Evolutionary conservation across 2,888 invertebrate species (phyloP).

Genomic region (Agrochola circellaris): DNA sequence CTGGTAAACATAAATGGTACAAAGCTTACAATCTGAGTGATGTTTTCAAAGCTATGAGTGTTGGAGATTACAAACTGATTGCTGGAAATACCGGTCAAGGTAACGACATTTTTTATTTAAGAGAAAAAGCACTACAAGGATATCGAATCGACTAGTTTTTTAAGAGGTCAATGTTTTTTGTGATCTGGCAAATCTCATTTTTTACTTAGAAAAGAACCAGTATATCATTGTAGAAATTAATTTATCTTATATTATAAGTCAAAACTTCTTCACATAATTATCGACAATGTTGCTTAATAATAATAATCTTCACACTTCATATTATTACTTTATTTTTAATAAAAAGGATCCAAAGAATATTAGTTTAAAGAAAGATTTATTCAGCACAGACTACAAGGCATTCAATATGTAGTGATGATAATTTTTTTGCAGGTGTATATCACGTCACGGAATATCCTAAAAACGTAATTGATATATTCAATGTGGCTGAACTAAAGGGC

Average conservation of each 20-base stretch:
- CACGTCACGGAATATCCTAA: conserved; percentile 80
- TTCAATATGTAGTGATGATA: too few species aligned
- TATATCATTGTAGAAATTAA: background rate
- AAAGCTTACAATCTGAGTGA: conserved; percentile 86
- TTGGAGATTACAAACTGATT: conserved; percentile 89
- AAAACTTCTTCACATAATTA: background rate
- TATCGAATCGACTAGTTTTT: too few species aligned
- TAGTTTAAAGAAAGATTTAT: background rate
- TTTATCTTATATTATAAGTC: too few species aligned
- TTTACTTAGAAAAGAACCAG: background rate
- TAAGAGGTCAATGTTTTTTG: background rate
- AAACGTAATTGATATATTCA: conserved; percentile 81
- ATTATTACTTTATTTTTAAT: background rate
- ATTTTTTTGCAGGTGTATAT: conserved; percentile 79
- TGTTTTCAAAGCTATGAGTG: conserved; percentile 84
- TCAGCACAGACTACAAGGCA: too few species aligned
- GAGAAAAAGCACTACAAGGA: conserved; percentile 9
- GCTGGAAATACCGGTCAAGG: conserved; percentile 94
- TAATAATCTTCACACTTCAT: background rate
- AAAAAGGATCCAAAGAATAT: background rate
- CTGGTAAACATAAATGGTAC: conserved; percentile 85
- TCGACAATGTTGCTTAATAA: background rate
- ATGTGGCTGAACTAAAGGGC: conserved; percentile 80
- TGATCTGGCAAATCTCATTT: background rate
- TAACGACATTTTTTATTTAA: conserved; percentile 68